A percentile compares a stretch with the other conserved stretches of the same genome.
These are phyloP conservation scores for Portevinia maculata DNA, from an alignment of 2,888 invertebrate species.

Conservation along the genomic window DNA sequence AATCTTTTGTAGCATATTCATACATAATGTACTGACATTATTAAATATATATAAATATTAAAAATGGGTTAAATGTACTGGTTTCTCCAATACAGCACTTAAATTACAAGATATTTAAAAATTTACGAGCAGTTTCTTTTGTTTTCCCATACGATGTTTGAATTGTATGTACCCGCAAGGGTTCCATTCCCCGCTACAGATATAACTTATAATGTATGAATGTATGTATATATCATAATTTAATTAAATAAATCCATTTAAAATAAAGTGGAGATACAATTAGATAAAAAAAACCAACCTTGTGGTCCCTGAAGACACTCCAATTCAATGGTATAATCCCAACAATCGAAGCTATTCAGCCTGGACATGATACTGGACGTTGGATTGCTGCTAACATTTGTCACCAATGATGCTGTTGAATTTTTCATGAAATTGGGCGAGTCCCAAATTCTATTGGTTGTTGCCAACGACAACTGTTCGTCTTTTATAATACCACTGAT, in stretches of 20 bases:
- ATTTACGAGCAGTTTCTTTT: no score
- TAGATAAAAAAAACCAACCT: conserved; percentile 83
- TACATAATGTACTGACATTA: no score
- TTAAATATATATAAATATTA: no score
- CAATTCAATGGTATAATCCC: conserved; percentile 93
- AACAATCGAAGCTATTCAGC: conserved; percentile 89
- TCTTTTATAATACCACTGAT: conserved; percentile 52
- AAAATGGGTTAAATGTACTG: no score
- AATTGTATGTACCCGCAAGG: no score
- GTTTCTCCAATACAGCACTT: no score
- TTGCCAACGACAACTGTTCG: conserved; percentile 44
- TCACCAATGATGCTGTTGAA: conserved; percentile 56
- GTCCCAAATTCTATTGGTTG: conserved; percentile 49
- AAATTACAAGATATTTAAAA: no score
- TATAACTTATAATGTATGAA: no score
- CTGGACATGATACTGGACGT: conserved; percentile 74
- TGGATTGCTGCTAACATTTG: conserved; percentile 35
- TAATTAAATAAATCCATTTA: neutral
- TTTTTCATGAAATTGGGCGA: conserved; percentile 62
- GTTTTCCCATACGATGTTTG: no score
- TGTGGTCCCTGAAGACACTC: conserved; percentile 90
- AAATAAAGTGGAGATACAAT: neutral
- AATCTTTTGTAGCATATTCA: no score
- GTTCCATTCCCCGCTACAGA: no score
- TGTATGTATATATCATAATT: no score